phyloP scores from a whole-genome alignment of 37 sponge, comb jelly and placozoan species.

The Crambe crambe region DNA sequence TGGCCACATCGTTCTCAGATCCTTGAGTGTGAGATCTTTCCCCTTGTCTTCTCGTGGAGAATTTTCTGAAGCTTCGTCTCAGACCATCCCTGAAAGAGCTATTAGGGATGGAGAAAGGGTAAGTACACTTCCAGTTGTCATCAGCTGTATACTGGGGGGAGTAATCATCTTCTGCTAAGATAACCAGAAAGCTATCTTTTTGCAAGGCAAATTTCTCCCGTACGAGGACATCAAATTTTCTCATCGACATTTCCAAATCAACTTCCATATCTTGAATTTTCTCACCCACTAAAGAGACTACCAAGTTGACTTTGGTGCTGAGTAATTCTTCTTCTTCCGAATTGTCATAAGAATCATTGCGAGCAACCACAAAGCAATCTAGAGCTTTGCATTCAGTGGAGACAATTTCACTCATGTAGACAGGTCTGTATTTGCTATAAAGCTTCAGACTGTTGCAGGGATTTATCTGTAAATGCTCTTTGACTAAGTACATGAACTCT shows the following conservation, averaged over 20 bases:
- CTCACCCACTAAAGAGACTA: slow-evolving; percentile 48
- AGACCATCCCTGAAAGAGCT: slow-evolving; percentile 24
- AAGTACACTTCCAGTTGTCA: slow-evolving; percentile 51
- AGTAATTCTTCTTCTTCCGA: slow-evolving; percentile 11
- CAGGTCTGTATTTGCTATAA: slow-evolving; percentile 25
- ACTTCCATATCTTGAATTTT: slow-evolving; percentile 18
- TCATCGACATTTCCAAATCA: slow-evolving; percentile 31
- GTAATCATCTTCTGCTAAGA: slow-evolving; percentile 40
- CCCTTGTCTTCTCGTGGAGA: background rate
- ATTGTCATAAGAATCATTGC: slow-evolving; percentile 10
- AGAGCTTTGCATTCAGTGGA: background rate
- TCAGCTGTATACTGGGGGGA: slow-evolving; percentile 39
- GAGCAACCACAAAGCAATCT: slow-evolving; percentile 39
- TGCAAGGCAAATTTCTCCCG: slow-evolving; percentile 16
- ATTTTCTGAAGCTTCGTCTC: slow-evolving; percentile 23
- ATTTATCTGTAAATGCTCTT: slow-evolving; percentile 9
- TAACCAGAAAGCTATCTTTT: slow-evolving; percentile 47
- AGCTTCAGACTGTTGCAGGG: background rate
- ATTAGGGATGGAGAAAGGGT: slow-evolving; percentile 38
- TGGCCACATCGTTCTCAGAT: background rate
- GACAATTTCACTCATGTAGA: slow-evolving; percentile 5
- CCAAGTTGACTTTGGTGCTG: background rate
- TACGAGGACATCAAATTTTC: slow-evolving; percentile 36
- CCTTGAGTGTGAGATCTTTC: background rate
- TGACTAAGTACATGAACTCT: slow-evolving; percentile 34